Conservation (phyloP, 1,140 invertebrate genomes). For the Marisa cornuarietis region DNA sequence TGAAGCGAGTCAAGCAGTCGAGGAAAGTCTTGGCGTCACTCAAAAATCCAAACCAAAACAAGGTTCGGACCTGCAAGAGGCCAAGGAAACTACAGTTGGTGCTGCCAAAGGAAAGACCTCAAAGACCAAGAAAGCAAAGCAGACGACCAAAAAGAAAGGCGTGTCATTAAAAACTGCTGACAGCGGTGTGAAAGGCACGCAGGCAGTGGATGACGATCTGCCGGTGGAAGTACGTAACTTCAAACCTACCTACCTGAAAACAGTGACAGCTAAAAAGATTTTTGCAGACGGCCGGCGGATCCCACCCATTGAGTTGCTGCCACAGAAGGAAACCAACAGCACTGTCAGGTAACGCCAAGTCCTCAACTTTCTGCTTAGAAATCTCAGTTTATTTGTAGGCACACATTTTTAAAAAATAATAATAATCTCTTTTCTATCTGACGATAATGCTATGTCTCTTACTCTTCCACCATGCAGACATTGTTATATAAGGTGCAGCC, state of each 20-base stretch:
- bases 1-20: not conserved
- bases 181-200: not conserved
- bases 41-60: not conserved
- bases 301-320: slow-evolving; percentile 54
- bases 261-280: slow-evolving; percentile 56
- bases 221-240: slow-evolving; percentile 52
- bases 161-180: not conserved
- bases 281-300: slow-evolving; percentile 56
- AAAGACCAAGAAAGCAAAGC: not conserved
- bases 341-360: slow-evolving; percentile 47
- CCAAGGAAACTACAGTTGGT: not conserved
- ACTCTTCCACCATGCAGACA: too few species aligned
- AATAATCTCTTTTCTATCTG: not conserved
- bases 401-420: too few species aligned
- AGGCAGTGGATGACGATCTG: slow-evolving; percentile 25
- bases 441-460: not conserved
- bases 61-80: not conserved
- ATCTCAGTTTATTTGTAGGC: too few species aligned
- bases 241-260: slow-evolving; percentile 46
- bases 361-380: not conserved
- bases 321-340: slow-evolving; percentile 60
- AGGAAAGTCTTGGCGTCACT: not conserved
- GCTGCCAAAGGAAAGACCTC: not conserved
- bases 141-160: not conserved
- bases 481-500: not conserved